Percentiles rank a stretch among this genome's conserved stretches.
phyloP scores from a whole-genome alignment of 2,797 vertebrate species.

The Rhadinocentrus ornatus region DNA sequence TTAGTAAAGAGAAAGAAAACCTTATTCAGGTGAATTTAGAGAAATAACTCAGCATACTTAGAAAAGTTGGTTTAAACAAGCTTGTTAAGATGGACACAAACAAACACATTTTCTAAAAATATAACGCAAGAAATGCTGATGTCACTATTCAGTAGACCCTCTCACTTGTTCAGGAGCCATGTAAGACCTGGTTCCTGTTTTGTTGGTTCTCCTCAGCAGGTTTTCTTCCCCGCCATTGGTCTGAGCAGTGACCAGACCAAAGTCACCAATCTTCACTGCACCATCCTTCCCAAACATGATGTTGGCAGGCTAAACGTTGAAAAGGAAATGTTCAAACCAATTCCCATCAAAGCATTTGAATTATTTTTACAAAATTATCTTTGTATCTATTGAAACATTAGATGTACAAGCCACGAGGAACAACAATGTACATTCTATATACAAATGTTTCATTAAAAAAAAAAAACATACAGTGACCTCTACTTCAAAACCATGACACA shows the following conservation, averaged over 20 bases:
- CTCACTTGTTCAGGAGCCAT: constrained; percentile 95
- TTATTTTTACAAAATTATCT: not conserved
- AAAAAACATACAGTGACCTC: too few relatives aligned
- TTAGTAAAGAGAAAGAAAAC: not conserved
- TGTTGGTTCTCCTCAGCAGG: constrained; percentile 62
- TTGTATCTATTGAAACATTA: not conserved
- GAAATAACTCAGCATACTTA: too few relatives aligned
- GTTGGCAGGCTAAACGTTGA: constrained; percentile 84
- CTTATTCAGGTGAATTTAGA: not conserved
- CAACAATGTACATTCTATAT: too few relatives aligned
- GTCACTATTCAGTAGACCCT: not conserved
- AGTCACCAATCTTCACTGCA: constrained; percentile 91
- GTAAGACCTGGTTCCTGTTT: constrained; percentile 82
- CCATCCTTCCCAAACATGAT: constrained; percentile 84
- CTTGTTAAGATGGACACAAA: not conserved
- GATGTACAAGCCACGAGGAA: too few relatives aligned
- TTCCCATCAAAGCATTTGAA: not conserved
- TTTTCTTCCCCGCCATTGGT: constrained; percentile 33
- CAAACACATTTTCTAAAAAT: not conserved
- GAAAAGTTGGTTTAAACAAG: too few relatives aligned
- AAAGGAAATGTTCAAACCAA: constrained; percentile 7
- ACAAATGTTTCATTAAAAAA: too few relatives aligned
- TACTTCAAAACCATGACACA: too few relatives aligned
- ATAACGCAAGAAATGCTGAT: not conserved
- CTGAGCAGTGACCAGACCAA: constrained; percentile 86